Evolutionary conservation across 2,888 invertebrate species (phyloP), one percentile per base, ranked within the genome.

Genomic region (Papilio demoleus): DNA sequence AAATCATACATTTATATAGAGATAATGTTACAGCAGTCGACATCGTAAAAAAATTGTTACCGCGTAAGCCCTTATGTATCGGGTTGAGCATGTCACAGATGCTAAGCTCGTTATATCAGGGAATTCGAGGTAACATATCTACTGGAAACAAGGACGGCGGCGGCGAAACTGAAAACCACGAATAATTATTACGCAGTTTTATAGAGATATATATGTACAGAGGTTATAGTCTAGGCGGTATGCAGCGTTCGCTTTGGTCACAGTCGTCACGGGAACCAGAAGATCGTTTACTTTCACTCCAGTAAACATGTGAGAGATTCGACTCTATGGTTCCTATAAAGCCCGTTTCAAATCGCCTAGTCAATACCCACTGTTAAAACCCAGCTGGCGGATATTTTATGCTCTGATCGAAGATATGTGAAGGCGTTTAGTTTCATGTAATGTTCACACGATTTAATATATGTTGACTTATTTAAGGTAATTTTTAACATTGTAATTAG

Each of bases 61-160:
- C 53, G 53, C 53, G 53, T 12, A 27, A 31, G 27, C 53, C 12
- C 27, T 53, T 8, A 53, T 53, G n/a, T 53, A 31, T 2, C 27
- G 53, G 27, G 53, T n/a, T 53, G n/a, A 31, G 53, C 53, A 31
- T 22, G n/a, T 53, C 14, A n/a, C 6, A n/a, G 53, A n/a, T 2
- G 53, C 53, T 53, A 53, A 53, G 53, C 53, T 50, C 50, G 50
- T 24, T 24, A 12, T 24, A 50, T 50, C 11, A 24, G 50, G 50
- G 50, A 50, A 24, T 50, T 50, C 50, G 50, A 24, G 50, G 24
- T 5, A 50, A 50, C 50, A 50, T 14, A 4, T 24, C 50, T 4
- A 24, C 50, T 0, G 50, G 50, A 14, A 24, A 50, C 4, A 14
- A 14, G 24, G 4, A 50, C 12, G 24, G 50, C 50, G 24, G 24